Base-by-base conservation (phyloP, 1,140 invertebrate genomes). In the Trichonephila inaurata region DNA sequence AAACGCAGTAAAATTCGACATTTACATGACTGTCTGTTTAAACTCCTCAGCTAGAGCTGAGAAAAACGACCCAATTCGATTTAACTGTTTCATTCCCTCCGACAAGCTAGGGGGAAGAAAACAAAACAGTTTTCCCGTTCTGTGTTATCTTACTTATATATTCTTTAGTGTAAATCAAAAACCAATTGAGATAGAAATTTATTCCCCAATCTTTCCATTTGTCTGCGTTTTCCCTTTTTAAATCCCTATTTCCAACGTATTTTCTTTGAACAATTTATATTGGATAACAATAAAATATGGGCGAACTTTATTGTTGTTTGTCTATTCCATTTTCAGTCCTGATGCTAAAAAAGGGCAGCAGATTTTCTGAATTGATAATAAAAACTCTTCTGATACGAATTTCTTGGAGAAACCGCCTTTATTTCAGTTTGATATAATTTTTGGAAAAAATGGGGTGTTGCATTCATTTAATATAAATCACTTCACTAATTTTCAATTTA, bases 131-230 rank as follows among this genome's bases (percentile, higher is more conserved):
- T 28, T 28, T 28, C 16, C 18, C 2, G 14, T 7, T 77, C 10
- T 28, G 2, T 77, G 12, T 40, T 77, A 40, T 77, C 28, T 77
- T 77, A 77, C 33, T 77, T 77, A 77, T 77, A 77, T 77, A 40
- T 77, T 77, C 72, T 40, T 77, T 77, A 8, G 72, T 40, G 33
- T 77, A 77, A 77, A 77, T 77, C 72, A 77, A 77, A 77, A 77
- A 33, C 33, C 72, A 77, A 77, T 77, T 77, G 28, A 33, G 28
- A 77, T 40, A 18, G 72, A 16, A 77, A 33, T 77, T 28, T 16
- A 33, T 77, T 77, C 72, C 18, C 33, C 72, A 12, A 33, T 77
- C 18, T 77, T 19, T 77, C 28, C 14, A 40, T 77, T 77, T 77
- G 10, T 77, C 33, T 77, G 14, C 18, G 6, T 77, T 72, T 77